These are phyloP conservation scores for Platycheirus albimanus DNA, from an alignment of 2,888 invertebrate species.

Conservation along the genomic window DNA sequence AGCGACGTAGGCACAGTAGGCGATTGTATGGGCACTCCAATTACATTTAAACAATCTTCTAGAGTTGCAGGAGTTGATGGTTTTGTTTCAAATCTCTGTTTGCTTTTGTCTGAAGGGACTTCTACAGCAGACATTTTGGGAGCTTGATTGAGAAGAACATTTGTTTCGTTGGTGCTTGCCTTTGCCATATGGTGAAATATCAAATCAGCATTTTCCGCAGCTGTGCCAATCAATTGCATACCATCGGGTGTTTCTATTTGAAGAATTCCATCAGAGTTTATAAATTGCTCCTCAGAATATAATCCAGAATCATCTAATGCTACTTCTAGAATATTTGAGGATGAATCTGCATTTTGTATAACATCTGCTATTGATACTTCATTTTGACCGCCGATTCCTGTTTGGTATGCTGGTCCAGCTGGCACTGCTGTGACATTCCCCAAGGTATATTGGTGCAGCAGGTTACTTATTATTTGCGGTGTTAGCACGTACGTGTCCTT, in stretches of 20 bases:
- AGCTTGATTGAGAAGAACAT: slow-evolving; percentile 88
- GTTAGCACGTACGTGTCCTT: slow-evolving; percentile 25
- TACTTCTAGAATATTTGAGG: slow-evolving; percentile 39
- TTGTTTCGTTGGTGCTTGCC: slow-evolving; percentile 88
- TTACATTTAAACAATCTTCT: slow-evolving; percentile 85
- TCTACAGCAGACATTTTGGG: slow-evolving; percentile 92
- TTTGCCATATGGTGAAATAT: slow-evolving; percentile 78
- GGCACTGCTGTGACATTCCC: slow-evolving; percentile 85
- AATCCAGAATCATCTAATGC: slow-evolving; percentile 56
- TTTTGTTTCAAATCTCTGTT: slow-evolving; percentile 43
- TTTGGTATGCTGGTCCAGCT: slow-evolving; percentile 89
- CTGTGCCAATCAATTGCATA: slow-evolving; percentile 48
- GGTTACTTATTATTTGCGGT: slow-evolving; percentile 25
- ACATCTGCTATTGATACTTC: slow-evolving; percentile 71
- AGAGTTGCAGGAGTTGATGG: slow-evolving; percentile 76
- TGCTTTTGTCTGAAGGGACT: slow-evolving; percentile 84
- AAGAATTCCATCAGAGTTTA: slow-evolving; percentile 49
- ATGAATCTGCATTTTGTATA: slow-evolving; percentile 36
- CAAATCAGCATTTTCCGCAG: slow-evolving; percentile 56
- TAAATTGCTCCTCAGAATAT: slow-evolving; percentile 59
- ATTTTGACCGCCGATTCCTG: slow-evolving; percentile 87
- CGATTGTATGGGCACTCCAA: slow-evolving; percentile 84
- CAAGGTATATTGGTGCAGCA: slow-evolving; percentile 23
- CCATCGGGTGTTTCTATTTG: slow-evolving; percentile 65
- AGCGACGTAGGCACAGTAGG: slow-evolving; percentile 87